Percentiles rank a stretch among this genome's conserved stretches.
Conservation (phyloP, 2,113 vertebrate species). For the Apaloderma vittatum region DNA sequence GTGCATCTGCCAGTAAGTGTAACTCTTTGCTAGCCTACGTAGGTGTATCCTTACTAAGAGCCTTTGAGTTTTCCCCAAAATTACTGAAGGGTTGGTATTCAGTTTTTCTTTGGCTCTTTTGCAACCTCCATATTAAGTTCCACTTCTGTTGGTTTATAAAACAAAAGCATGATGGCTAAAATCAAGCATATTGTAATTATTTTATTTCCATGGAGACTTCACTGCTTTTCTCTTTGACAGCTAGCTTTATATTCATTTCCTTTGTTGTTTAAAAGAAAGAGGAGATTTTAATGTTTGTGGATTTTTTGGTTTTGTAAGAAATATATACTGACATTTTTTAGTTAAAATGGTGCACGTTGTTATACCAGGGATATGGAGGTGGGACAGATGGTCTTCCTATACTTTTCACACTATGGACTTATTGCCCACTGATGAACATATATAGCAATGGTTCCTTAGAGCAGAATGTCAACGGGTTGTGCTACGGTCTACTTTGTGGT, state of each 20-base stretch:
- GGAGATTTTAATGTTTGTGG: neutral
- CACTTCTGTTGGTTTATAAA: neutral
- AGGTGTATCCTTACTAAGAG: neutral
- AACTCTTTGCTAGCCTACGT: slow-evolving; percentile 63
- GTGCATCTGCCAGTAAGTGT: slow-evolving; percentile 62
- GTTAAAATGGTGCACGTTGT: neutral
- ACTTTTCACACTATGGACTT: neutral
- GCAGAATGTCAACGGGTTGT: neutral
- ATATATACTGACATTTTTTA: neutral
- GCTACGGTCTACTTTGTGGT: neutral
- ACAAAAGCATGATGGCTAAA: neutral
- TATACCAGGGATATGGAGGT: neutral
- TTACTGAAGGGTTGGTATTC: neutral
- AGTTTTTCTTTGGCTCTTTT: neutral
- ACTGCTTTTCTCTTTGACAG: neutral
- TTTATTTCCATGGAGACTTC: neutral
- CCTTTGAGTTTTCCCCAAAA: neutral
- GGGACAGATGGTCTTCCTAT: neutral
- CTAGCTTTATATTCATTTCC: neutral
- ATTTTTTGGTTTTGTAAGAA: neutral
- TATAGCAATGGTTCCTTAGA: neutral
- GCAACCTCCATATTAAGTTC: neutral
- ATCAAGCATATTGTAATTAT: neutral
- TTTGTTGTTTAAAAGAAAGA: neutral
- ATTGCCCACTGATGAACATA: neutral